phyloP scores from a whole-genome alignment of 2,113 vertebrate species.

The Petrocephalus zakoni region DNA sequence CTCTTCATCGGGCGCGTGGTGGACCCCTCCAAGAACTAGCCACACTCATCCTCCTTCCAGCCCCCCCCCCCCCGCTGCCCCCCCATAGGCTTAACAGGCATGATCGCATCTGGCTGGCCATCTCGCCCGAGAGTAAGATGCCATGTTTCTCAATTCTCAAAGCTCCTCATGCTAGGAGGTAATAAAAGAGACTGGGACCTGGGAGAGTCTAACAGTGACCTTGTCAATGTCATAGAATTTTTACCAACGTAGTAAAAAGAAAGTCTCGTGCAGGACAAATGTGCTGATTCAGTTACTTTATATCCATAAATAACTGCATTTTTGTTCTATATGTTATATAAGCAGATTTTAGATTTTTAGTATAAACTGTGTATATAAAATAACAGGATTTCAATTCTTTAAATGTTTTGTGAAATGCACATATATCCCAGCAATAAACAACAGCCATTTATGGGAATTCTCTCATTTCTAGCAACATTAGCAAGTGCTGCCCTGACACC shows the following conservation, averaged over 20 bases:
- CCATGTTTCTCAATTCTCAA: slow-evolving; percentile 26
- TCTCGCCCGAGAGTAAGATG: background rate
- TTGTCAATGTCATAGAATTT: background rate
- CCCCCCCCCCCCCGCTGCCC: background rate
- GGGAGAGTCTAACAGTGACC: background rate
- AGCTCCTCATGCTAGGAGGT: background rate
- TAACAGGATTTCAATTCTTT: background rate
- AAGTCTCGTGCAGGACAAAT: background rate
- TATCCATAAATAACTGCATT: background rate
- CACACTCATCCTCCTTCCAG: background rate
- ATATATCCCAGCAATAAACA: background rate
- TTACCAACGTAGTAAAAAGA: background rate
- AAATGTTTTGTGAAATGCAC: background rate
- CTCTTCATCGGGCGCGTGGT: slow-evolving; percentile 88
- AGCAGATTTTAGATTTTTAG: background rate
- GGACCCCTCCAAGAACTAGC: slow-evolving; percentile 71
- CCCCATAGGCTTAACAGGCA: background rate
- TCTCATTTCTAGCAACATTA: background rate
- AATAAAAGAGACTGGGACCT: background rate
- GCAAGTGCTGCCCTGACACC: background rate
- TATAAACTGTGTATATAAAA: background rate
- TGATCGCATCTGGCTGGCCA: background rate
- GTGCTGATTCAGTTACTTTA: background rate
- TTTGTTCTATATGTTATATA: background rate
- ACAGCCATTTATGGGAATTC: background rate